Evolutionary conservation across 2,888 invertebrate genomes (phyloP), one percentile per base, ranked within the genome.

Genomic region (Tineola bisselliella): DNA sequence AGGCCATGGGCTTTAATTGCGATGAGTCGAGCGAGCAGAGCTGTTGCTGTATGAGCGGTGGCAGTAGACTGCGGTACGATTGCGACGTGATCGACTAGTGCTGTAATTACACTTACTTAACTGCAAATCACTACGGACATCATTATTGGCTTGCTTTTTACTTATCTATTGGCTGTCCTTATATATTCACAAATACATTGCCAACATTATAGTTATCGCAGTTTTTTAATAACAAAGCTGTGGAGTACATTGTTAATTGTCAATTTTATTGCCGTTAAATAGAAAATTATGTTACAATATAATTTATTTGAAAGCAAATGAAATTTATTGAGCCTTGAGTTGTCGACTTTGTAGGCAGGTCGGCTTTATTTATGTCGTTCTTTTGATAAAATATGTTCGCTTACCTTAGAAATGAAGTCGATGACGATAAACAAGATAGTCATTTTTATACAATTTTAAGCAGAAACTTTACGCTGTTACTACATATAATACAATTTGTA

Each of bases 21-120:
- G 48, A 58, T 48, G 25, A 19, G 61, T 62, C 65, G 61, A 62
- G 62, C 63, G 64, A 64, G 62, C 62, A n/a, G n/a, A n/a, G n/a
- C 52, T 48, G 30, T 18, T 62, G 59, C 61, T 59, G 62, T 8
- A 6, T 6, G 10, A n/a, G 56, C 25, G 19, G 30, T 4, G 18
- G 33, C 58, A 4, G 15, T 15, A 15, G 56, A 19, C 17, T 1
- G 1, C 6, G 48, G 25, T 33, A 33, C 58, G 31, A 30, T 57
- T 57, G 57, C 57, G 57, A n/a, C 31, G 57, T 18, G 6, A 18
- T 8, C 18, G 4, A 30, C 8, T 18, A 3, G 18, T 57, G 57
- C 8, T 15, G 57, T 57, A 57, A 57, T 44, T 13, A 6, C 44
- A 44, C 44, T n/a, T 44, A 44, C 44, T 44, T 13, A 44, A 44